phyloP scores from a whole-genome alignment of 2,113 vertebrate genomes.

The Agapornis roseicollis region DNA sequence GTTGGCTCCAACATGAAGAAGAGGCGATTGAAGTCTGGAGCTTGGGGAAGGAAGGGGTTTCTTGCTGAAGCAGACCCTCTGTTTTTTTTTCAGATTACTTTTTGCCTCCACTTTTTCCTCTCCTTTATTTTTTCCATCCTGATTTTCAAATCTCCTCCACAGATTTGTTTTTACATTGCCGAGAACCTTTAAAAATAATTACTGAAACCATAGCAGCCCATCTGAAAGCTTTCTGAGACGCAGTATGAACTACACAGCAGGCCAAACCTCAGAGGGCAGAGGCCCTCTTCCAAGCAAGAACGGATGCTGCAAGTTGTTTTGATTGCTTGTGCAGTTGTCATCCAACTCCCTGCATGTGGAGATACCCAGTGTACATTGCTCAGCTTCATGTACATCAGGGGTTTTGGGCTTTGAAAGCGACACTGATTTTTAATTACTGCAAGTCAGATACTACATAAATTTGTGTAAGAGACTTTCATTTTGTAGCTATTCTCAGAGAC shows the following conservation, averaged over 20 bases:
- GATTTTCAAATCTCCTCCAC: background rate
- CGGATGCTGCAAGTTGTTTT: background rate
- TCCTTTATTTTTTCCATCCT: background rate
- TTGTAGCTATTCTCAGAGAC: background rate
- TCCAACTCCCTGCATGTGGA: background rate
- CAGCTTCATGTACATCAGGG: background rate
- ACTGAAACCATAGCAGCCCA: slow-evolving; percentile 30
- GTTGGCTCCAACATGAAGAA: background rate
- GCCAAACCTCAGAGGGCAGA: slow-evolving; percentile 34
- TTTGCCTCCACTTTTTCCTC: background rate
- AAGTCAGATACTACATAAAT: background rate
- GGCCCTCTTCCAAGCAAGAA: background rate
- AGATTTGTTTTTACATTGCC: background rate
- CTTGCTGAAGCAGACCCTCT: background rate
- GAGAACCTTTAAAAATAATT: slow-evolving; percentile 32
- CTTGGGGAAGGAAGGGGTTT: background rate
- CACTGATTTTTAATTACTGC: background rate
- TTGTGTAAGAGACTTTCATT: background rate
- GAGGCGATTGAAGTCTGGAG: background rate
- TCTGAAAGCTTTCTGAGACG: background rate
- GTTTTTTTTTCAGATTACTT: background rate
- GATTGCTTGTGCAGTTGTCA: background rate
- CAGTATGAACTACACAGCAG: background rate
- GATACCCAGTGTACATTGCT: background rate
- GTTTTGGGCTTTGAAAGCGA: background rate